Conservation (phyloP, 2,888 invertebrate genomes). For the Dolomedes plantarius region DNA sequence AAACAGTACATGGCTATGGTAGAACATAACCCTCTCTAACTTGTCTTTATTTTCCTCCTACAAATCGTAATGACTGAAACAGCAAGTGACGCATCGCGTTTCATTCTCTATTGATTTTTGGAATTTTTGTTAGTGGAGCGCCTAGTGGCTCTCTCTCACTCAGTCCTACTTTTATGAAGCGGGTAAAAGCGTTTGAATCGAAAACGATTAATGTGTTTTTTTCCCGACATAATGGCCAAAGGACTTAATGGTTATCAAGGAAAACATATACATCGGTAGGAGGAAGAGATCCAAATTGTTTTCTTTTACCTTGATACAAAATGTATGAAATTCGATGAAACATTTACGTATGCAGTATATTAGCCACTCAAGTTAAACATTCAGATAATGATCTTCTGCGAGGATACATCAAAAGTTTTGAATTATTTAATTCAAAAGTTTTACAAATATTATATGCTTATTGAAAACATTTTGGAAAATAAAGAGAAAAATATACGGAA, state of each 20-base stretch:
- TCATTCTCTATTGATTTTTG: neutral
- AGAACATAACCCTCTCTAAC: neutral
- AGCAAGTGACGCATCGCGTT: neutral
- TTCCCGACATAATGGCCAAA: neutral
- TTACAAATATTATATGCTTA: too few relatives aligned
- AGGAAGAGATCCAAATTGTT: neutral
- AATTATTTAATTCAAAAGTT: too few relatives aligned
- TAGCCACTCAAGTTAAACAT: too few relatives aligned
- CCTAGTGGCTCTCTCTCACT: neutral
- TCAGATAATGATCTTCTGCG: too few relatives aligned
- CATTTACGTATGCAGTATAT: neutral
- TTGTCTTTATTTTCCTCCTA: neutral
- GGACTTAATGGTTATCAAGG: neutral
- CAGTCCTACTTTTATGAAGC: neutral
- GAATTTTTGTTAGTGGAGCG: slow-evolving; percentile 2
- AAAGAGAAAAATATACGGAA: too few relatives aligned
- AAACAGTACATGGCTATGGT: too few relatives aligned
- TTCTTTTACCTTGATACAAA: neutral
- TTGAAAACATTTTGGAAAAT: too few relatives aligned
- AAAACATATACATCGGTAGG: neutral
- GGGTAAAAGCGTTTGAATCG: slow-evolving; percentile 10
- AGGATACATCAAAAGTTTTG: too few relatives aligned
- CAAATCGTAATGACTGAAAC: slow-evolving; percentile 1
- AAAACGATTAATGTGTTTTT: slow-evolving; percentile 1
- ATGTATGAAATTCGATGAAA: neutral